Percentiles rank a stretch among this genome's conserved stretches.
These are phyloP conservation scores for Thelaira solivaga DNA, from an alignment of 2,888 invertebrate species.

Conservation along the genomic window DNA sequence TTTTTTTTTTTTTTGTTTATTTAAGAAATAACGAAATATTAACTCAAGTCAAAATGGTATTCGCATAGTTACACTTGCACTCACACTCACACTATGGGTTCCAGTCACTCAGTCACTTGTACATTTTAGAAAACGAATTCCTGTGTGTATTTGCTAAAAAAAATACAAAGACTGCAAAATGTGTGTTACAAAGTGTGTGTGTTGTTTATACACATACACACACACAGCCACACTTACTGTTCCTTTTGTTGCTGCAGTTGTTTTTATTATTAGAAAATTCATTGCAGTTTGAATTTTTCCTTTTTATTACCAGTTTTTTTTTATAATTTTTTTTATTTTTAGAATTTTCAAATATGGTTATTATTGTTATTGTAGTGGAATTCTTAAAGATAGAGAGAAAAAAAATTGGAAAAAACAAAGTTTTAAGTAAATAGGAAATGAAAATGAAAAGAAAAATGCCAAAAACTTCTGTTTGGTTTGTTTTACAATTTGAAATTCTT, in stretches of 20 bases:
- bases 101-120: no score
- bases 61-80: neutral
- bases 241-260: slow-evolving; percentile 29
- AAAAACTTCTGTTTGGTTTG: slow-evolving; percentile 59
- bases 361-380: slow-evolving; percentile 42
- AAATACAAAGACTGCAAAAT: neutral
- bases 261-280: slow-evolving; percentile 52
- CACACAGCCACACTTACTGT: neutral
- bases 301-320: no score
- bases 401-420: no score
- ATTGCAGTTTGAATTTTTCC: slow-evolving; percentile 51
- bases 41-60: slow-evolving; percentile 17
- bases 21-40: neutral
- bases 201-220: neutral
- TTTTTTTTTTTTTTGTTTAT: no score
- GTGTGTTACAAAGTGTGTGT: slow-evolving; percentile 5
- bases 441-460: slow-evolving; percentile 47
- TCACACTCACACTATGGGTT: neutral
- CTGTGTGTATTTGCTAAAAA: no score
- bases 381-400: no score
- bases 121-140: no score
- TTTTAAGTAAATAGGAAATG: slow-evolving; percentile 36
- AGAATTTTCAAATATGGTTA: slow-evolving; percentile 33
- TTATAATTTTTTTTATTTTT: no score
- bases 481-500: slow-evolving; percentile 57